Base-by-base conservation (phyloP, 2,888 invertebrate species). In the Portevinia maculata region DNA sequence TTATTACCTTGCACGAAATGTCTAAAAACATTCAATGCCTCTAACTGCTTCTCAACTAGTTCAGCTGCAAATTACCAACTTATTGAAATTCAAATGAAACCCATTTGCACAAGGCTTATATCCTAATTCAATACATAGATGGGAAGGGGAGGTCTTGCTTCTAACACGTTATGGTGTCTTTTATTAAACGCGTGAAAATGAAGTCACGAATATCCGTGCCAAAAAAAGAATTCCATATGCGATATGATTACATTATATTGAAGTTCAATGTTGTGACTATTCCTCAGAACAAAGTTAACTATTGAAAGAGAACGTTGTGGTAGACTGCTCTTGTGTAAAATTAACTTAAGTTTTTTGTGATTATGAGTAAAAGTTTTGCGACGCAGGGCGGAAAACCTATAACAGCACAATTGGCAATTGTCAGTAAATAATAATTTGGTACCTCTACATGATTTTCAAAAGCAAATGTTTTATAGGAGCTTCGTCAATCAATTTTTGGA, bases 401-500 rank as follows among this genome's bases (percentile, higher is more conserved):
- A 70, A 93, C 93, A 21, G 92, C 93, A 67, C 93, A 93, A 76
- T 89, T 93, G 81, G 95, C 95, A 53, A 91, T 92, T 88, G 95
- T 95, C 89, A 93, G 92, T 90, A 41, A 17, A 46, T 24, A 1
- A 2, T 19, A 37, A 7, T 24, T 32, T 13, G 9, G 24, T 34
- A 5, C 11, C 19, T 44, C 11, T 19, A 17, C 44, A 11, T 5
- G 11, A 11, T 44, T 17, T 3, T 17, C 1, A 4, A 19, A 11
- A n/a, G n/a, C 3, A 39, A 17, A 11, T 13, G 7, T 6, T 19
- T 17, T 65, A 5, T 85, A 95, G 95, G 93, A 93, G 39, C 89
- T 95, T 3, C 92, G 95, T 1, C 90, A 92, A 53, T 89, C 93
- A 34, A 92, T 93, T 5, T 95, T 95, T 86, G 95, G 94, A 1